Conservation (phyloP, 92 coral and sea anemone genomes). For the Micromussa lordhowensis region DNA sequence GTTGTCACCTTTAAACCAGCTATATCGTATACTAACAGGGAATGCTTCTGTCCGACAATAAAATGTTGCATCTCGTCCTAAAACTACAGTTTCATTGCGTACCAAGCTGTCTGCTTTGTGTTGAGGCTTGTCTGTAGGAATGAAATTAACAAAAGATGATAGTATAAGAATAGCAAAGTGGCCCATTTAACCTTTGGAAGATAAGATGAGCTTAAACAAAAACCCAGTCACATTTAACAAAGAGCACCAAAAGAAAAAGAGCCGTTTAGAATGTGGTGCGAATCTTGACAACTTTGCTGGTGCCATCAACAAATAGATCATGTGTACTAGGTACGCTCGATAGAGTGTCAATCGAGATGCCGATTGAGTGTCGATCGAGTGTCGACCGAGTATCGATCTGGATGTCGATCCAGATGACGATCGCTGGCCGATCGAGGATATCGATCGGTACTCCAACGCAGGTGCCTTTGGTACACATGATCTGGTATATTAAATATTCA, state of each 20-base stretch:
- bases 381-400: too few relatives aligned
- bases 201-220: not conserved
- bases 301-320: too few relatives aligned
- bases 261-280: not conserved
- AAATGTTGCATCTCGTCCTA: conserved; percentile 27
- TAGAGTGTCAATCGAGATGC: too few relatives aligned
- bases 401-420: too few relatives aligned
- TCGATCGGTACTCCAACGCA: too few relatives aligned
- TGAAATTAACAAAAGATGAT: not conserved
- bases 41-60: conserved; percentile 58
- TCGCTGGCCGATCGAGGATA: too few relatives aligned
- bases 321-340: too few relatives aligned
- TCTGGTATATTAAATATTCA: too few relatives aligned
- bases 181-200: not conserved
- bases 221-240: not conserved
- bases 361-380: too few relatives aligned
- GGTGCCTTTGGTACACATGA: too few relatives aligned
- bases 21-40: conserved; percentile 35
- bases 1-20: conserved; percentile 48
- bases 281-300: too few relatives aligned
- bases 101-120: conserved; percentile 14
- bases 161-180: not conserved
- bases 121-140: conserved; percentile 59
- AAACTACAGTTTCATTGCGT: conserved; percentile 37
- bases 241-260: not conserved